Base-by-base conservation (phyloP, 1,140 invertebrate species). In the Phymorhynchus buccinoides region DNA sequence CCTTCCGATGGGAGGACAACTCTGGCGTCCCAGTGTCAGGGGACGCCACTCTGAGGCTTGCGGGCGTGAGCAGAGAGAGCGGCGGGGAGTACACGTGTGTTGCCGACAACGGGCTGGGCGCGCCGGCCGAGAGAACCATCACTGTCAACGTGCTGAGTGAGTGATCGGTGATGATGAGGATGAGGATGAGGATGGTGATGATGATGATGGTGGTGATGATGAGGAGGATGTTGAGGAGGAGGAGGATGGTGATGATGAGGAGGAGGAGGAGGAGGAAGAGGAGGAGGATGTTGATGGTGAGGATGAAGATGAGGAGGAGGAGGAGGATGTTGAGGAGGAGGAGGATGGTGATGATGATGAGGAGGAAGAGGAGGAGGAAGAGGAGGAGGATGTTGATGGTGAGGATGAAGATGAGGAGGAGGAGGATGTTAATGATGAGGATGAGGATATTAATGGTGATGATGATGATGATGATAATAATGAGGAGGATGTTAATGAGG, bases 1-100 rank as follows among this genome's bases (percentile, higher is more conserved):
- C 30, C 84, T 85, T 75, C 84, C 78, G 78, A n/a, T 85, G 84
- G 84, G 44, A 73, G 41, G 62, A 78, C 39, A 56, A 6, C 41
- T 81, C 84, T 44, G 62, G 77, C 1, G 14, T 35, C 14, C 14
- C 39, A 27, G 79, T 82, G 39, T n/a, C 84, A 66, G 77, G 41
- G 35, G 79, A 62, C n/a, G 35, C 22, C 73, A 83, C 62, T 73
- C 62, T 83, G n/a, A 22, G 37, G 37, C 81, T 83, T 62, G 18
- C 39, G 16, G 62, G 1, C 22, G 39, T 77, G 16, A 44, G 30
- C 1, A n/a, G 27, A 27, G 41, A 35, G 0, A 71, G 75, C 16
- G 37, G 62, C 16, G 79, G 84, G 6, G 41, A 0, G n/a, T 85
- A 85, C 80, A 82, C 39, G 1, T 85, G 84, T 39, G 66, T 73